Evolutionary conservation across 2,113 vertebrate species (phyloP).

Genomic region (Vidua macroura): DNA sequence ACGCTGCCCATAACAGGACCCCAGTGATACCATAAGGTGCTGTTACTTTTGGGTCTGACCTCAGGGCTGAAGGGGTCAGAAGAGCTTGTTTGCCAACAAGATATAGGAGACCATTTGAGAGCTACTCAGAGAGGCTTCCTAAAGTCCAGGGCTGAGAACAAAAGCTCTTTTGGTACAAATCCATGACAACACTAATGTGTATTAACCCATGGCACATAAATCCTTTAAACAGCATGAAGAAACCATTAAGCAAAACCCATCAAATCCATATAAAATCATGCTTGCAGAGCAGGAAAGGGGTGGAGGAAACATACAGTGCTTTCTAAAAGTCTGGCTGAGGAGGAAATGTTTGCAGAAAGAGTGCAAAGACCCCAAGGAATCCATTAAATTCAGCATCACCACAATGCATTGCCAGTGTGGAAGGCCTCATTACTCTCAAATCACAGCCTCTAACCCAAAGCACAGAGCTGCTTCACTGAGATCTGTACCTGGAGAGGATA

Average conservation of each 20-base stretch:
- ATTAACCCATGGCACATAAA: background rate
- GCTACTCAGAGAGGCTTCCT: background rate
- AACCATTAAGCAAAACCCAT: background rate
- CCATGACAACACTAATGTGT: background rate
- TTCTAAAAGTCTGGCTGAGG: background rate
- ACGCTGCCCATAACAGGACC: background rate
- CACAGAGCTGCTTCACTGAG: background rate
- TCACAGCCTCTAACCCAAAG: background rate
- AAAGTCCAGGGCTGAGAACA: slow-evolving; percentile 1
- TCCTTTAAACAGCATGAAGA: slow-evolving; percentile 5
- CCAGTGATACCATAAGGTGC: accelerated
- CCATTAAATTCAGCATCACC: background rate
- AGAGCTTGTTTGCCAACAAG: background rate
- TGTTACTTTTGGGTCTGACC: background rate
- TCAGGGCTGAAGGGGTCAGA: background rate
- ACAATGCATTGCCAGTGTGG: background rate
- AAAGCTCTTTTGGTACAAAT: background rate
- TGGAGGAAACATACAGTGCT: background rate
- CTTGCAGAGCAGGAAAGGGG: background rate
- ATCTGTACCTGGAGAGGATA: background rate
- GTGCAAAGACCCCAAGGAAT: background rate
- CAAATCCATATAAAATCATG: background rate
- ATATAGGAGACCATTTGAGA: background rate
- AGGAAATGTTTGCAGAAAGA: background rate
- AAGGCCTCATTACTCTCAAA: background rate